Evolutionary conservation across 2,113 vertebrate genomes (phyloP).

Genomic region (Ibidorhyncha struthersii): DNA sequence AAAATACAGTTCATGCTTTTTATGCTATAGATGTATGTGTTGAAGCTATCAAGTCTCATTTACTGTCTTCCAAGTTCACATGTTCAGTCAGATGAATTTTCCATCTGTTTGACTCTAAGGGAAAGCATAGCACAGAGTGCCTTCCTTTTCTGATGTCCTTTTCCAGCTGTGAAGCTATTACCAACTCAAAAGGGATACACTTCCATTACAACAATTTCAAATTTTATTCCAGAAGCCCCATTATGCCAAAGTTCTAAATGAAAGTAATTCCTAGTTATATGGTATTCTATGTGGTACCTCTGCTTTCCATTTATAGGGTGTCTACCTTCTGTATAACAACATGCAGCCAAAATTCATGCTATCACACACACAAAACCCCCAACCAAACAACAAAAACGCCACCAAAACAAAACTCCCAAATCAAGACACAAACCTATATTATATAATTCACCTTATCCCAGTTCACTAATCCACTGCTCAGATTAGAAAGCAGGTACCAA

Average conservation of each 20-base stretch:
- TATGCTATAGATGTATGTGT: not conserved
- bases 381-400: not conserved
- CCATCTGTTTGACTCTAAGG: not conserved
- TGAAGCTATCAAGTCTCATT: not conserved
- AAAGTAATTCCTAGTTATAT: not conserved
- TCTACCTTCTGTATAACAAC: not conserved
- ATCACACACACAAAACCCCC: not conserved
- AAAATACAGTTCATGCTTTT: not conserved
- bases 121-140: not conserved
- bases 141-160: not conserved
- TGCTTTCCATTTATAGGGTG: not conserved
- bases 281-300: not conserved
- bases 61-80: not conserved
- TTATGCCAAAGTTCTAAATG: not conserved
- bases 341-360: not conserved
- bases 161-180: not conserved
- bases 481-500: not conserved
- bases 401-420: not conserved
- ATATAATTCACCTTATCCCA: not conserved
- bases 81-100: not conserved
- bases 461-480: not conserved
- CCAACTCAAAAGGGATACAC: not conserved
- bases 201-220: not conserved
- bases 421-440: not conserved
- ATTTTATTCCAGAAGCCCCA: not conserved